Conservation (phyloP, 2,888 invertebrate species). For the Apamea monoglypha region DNA sequence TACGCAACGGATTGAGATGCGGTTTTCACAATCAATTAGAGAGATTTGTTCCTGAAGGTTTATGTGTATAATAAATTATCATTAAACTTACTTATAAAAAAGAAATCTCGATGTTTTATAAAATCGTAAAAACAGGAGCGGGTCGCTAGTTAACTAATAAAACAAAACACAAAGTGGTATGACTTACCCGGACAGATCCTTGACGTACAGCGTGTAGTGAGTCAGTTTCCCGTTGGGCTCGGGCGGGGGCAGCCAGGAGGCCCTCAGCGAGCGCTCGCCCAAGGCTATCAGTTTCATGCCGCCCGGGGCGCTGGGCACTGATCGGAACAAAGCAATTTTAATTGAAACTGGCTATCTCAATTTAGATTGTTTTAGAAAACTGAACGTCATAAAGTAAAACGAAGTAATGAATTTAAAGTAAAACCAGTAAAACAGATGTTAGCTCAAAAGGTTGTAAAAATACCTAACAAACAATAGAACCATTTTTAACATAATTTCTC, state of each 20-base stretch:
- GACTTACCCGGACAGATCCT: slow-evolving; percentile 92
- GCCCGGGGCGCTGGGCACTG: slow-evolving; percentile 96
- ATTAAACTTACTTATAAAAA: background rate
- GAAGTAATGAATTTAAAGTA: background rate
- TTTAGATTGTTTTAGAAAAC: background rate
- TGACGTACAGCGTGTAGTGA: slow-evolving; percentile 94
- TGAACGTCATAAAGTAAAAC: background rate
- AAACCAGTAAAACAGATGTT: background rate
- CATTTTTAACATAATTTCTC: background rate
- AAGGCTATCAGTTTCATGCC: slow-evolving; percentile 95
- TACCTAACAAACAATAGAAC: background rate
- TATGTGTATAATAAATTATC: background rate
- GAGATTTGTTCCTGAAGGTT: background rate
- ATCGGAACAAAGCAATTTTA: slow-evolving; percentile 46
- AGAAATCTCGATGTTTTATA: background rate
- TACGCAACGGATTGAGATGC: background rate
- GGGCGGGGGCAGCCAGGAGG: slow-evolving; percentile 95
- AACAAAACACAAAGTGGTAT: background rate
- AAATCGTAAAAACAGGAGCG: too few relatives aligned
- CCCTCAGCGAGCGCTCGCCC: slow-evolving; percentile 94
- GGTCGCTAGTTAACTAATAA: background rate
- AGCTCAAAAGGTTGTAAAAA: background rate
- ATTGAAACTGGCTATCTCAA: background rate
- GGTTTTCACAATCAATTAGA: background rate
- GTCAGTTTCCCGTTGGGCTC: slow-evolving; percentile 95